Evolutionary conservation across 2,888 invertebrate species (phyloP), one percentile per base, ranked within the genome.

Genomic region (Drosophila barbarae): DNA sequence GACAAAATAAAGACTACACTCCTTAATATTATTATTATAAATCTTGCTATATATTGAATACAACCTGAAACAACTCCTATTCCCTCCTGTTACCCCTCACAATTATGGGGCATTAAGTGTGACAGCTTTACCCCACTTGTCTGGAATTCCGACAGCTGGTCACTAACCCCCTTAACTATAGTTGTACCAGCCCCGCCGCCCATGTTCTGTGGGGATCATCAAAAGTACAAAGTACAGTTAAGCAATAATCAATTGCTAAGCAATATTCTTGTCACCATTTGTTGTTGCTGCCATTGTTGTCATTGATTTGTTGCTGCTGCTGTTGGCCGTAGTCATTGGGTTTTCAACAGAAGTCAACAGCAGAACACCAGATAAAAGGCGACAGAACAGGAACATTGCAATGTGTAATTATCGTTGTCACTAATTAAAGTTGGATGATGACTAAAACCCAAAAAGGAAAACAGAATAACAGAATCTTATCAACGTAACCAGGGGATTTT

Each of bases 391-490:
- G 39, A 46, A 39, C 38, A 66, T 39, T 58, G 69, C 78, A 78
- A 77, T 84, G 78, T 85, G 85, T 85, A 85, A 85, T 86, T 86
- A 78, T 80, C 77, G 82, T 85, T 85, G 85, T 85, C 73, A 86
- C 83, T 85, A 85, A 85, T 85, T 86, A 86, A 83, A 83, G 69
- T 42, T 64, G 56, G 57, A 47, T 46, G 60, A 64, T 47, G 46
- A 47, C 46, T 47, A 47, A 47, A 47, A 47, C 21, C 73, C 61
- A 58, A 68, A 66, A 42, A 26, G 35, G n/a, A 41, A 47, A 53
- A 47, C 36, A 21, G 42, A 71, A 38, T 41, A 35, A 55, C 52
- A 8, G 34, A 50, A 18, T 60, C 44, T 28, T 66, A 42, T 35
- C 51, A 28, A 18, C 26, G 15, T 49, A 47, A 23, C 41, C 26